A percentile compares a stretch with the other conserved stretches of the same genome.
Evolutionary conservation across 1,140 invertebrate species (phyloP).

Genomic region (Drosophila sechellia): DNA sequence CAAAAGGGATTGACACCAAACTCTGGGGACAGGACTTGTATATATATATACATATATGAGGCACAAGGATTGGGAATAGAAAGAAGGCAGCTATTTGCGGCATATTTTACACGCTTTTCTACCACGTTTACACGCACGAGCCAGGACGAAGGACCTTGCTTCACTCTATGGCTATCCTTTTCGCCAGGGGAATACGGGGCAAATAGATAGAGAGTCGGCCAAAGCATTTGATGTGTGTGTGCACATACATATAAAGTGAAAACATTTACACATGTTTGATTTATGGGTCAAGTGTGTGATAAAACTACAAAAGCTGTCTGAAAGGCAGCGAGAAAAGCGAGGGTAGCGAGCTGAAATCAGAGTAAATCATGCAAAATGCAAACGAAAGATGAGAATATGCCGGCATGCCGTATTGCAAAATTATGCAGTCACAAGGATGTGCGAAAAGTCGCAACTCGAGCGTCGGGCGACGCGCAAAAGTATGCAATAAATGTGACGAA

Average conservation of each 20-base stretch:
- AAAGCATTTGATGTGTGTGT: slow-evolving; percentile 72
- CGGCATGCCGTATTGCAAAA: slow-evolving; percentile 46
- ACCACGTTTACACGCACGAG: slow-evolving; percentile 75
- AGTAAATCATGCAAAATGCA: slow-evolving; percentile 76
- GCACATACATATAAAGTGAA: slow-evolving; percentile 80
- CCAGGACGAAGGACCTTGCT: slow-evolving; percentile 33
- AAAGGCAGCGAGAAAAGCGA: slow-evolving; percentile 4
- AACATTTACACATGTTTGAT: slow-evolving; percentile 83
- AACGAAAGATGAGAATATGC: slow-evolving; percentile 52
- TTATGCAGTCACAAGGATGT: slow-evolving; percentile 73
- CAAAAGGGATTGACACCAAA: slow-evolving; percentile 63
- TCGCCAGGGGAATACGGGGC: slow-evolving; percentile 6
- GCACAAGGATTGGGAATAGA: slow-evolving; percentile 33
- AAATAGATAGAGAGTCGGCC: slow-evolving; percentile 58
- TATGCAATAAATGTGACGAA: slow-evolving; percentile 54
- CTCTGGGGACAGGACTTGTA: slow-evolving; percentile 19
- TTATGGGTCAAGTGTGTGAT: slow-evolving; percentile 82
- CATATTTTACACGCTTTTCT: slow-evolving; percentile 76
- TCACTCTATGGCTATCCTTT: slow-evolving; percentile 9
- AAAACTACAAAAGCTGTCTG: slow-evolving; percentile 75
- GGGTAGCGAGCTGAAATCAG: slow-evolving; percentile 54
- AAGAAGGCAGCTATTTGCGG: slow-evolving; percentile 68
- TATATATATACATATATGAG: background rate
- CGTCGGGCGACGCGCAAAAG: slow-evolving; percentile 43
- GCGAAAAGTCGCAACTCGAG: slow-evolving; percentile 64